phyloP scores from a whole-genome alignment of 2,797 vertebrate species.

The Notamacropus eugenii region DNA sequence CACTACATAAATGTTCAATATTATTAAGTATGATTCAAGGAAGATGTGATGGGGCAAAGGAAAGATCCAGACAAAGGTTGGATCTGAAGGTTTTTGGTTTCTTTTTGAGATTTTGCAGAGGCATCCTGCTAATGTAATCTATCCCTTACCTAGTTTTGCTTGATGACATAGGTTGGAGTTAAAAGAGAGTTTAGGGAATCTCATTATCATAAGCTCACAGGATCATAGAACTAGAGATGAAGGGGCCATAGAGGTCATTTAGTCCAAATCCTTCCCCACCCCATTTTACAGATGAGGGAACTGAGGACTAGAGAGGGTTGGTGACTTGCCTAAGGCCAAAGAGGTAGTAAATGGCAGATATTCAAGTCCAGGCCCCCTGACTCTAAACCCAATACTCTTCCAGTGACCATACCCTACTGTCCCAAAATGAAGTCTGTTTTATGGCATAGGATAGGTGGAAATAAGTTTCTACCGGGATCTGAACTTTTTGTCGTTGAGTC shows the following conservation, averaged over 20 bases:
- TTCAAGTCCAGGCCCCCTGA: not conserved
- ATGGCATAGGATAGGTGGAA: not conserved
- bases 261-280: not conserved
- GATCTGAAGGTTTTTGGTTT: not conserved
- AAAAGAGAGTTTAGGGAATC: not conserved
- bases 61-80: not conserved
- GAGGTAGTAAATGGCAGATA: not conserved
- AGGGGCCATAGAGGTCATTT: not conserved
- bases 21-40: not conserved
- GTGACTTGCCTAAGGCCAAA: not conserved
- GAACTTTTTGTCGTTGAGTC: not conserved
- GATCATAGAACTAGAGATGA: not conserved
- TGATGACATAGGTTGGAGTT: not conserved
- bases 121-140: not conserved
- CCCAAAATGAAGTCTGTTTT: not conserved
- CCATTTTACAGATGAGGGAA: not conserved
- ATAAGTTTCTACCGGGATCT: not conserved
- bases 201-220: not conserved
- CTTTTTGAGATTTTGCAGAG: not conserved
- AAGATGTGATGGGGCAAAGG: not conserved
- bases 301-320: not conserved
- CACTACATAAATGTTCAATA: not conserved
- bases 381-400: not conserved
- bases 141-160: not conserved
- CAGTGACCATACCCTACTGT: fast-evolving